These are phyloP conservation scores for Astropecten irregularis DNA, from an alignment of 53 echinoderm and acorn worm genomes.

Conservation along the genomic window DNA sequence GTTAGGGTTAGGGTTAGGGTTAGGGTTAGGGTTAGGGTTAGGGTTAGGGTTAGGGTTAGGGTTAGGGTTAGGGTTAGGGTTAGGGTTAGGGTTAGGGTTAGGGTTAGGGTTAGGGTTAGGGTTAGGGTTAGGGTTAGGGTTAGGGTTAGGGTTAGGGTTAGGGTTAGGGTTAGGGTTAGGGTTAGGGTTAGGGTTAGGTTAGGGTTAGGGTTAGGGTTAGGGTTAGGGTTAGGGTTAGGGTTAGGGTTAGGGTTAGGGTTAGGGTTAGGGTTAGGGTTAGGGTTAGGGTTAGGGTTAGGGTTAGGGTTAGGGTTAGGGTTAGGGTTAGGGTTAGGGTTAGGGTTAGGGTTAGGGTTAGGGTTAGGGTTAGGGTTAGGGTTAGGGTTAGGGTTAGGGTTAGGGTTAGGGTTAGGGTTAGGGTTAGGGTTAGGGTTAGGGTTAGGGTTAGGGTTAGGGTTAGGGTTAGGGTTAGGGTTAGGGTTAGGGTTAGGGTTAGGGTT, in stretches of 20 bases:
- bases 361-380: constrained; percentile 41
- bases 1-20: constrained; percentile 55
- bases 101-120: constrained; percentile 9
- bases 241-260: constrained; percentile 35
- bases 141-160: constrained; percentile 5
- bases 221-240: constrained; percentile 22
- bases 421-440: constrained; percentile 32
- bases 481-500: constrained; percentile 55
- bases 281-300: constrained; percentile 54
- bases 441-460: constrained; percentile 55
- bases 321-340: constrained; percentile 49
- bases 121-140: background rate
- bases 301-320: constrained; percentile 53
- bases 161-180: constrained; percentile 14
- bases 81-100: background rate
- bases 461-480: constrained; percentile 54
- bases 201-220: constrained; percentile 15
- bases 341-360: constrained; percentile 41
- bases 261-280: constrained; percentile 38
- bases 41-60: constrained; percentile 55
- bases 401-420: constrained; percentile 3
- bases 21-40: constrained; percentile 26
- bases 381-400: background rate
- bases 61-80: constrained; percentile 30
- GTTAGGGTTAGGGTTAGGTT: constrained; percentile 8